These are phyloP conservation scores for Paragorgia papillata DNA, from an alignment of 92 coral and sea anemone species.

Conservation along the genomic window DNA sequence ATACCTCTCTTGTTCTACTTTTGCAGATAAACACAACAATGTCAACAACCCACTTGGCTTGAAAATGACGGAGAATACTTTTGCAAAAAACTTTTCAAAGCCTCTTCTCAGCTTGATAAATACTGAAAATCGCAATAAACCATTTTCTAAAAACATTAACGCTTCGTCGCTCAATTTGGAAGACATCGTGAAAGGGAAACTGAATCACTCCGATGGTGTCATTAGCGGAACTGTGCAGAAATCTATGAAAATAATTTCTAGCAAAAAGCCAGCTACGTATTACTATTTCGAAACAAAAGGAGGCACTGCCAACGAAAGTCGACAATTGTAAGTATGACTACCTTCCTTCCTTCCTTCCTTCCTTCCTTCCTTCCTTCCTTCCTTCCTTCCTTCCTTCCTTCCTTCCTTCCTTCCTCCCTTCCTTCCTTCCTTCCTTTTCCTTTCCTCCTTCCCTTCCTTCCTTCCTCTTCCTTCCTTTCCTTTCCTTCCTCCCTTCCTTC, in stretches of 20 bases:
- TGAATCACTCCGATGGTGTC: conserved; percentile 9
- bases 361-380: neutral
- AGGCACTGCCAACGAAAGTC: conserved; percentile 7
- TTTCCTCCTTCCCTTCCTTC: neutral
- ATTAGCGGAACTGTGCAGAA: conserved; percentile 26
- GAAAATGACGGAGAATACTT: neutral
- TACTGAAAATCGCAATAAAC: neutral
- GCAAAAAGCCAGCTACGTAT: conserved; percentile 18
- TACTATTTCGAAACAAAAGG: conserved; percentile 38
- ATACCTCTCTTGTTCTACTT: neutral
- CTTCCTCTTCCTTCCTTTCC: neutral
- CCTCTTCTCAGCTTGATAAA: conserved; percentile 10
- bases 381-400: neutral
- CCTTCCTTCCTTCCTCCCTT: neutral
- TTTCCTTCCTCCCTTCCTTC: neutral
- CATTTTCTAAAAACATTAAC: conserved; percentile 4
- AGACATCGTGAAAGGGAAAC: conserved; percentile 25
- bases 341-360: neutral
- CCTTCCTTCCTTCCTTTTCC: neutral
- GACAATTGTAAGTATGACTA: conserved; percentile 32
- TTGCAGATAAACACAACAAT: neutral
- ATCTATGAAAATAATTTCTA: conserved; percentile 38
- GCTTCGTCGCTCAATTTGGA: conserved; percentile 16
- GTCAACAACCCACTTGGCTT: neutral
- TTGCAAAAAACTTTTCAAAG: conserved; percentile 3